Conservation (phyloP, 2,888 invertebrate species). For the Dendrolimus pini region DNA sequence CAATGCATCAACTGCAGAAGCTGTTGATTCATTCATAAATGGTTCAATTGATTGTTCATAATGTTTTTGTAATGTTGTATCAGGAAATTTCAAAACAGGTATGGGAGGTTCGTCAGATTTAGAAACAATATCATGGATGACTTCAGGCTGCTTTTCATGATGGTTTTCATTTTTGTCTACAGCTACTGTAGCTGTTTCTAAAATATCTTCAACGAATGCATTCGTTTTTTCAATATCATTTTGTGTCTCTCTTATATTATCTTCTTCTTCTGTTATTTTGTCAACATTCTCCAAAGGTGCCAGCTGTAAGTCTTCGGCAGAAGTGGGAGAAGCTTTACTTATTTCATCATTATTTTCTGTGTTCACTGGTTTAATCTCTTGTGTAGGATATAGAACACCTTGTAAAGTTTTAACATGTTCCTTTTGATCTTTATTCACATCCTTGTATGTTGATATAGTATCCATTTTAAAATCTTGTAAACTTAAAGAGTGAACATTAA, state of each 20-base stretch:
- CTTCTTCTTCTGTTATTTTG: conserved; percentile 3
- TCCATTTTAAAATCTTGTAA: not conserved
- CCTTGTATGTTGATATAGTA: not conserved
- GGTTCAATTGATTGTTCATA: conserved; percentile 27
- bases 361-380: conserved; percentile 47
- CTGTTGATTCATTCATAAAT: conserved; percentile 59
- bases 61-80: conserved; percentile 18
- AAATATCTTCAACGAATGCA: not conserved
- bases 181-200: not conserved
- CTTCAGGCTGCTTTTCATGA: conserved; percentile 8
- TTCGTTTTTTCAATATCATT: conserved; percentile 3
- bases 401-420: conserved; percentile 17
- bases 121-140: conserved; percentile 6
- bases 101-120: conserved; percentile 8
- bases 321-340: not conserved
- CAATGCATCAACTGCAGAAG: conserved; percentile 66
- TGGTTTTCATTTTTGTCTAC: conserved; percentile 5
- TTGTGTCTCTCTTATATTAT: conserved; percentile 1
- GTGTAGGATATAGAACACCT: conserved; percentile 47
- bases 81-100: conserved; percentile 15
- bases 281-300: not conserved
- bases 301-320: not conserved
- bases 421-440: conserved; percentile 9
- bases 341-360: conserved; percentile 13
- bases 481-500: conserved; percentile 16